phyloP scores from a whole-genome alignment of 2,797 vertebrate genomes.

The Catostomus latipinnis region DNA sequence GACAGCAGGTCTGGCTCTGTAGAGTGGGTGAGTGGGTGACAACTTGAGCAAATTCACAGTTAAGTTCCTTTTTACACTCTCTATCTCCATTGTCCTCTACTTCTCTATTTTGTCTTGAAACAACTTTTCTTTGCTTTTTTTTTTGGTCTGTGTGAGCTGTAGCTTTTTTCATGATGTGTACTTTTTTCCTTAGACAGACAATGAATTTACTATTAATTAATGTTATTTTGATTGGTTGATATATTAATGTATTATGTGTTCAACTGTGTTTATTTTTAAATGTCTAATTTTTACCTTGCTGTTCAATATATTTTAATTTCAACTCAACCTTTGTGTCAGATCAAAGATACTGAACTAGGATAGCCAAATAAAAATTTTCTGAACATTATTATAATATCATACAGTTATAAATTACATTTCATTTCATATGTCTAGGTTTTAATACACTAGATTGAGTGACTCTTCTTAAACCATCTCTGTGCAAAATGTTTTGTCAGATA shows the following conservation, averaged over 20 bases:
- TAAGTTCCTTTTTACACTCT: background rate
- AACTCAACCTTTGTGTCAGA: background rate
- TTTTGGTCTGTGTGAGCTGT: background rate
- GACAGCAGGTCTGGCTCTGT: conserved; percentile 17
- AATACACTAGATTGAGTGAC: background rate
- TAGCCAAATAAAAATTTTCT: conserved; percentile 16
- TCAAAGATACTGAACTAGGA: background rate
- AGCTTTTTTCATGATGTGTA: background rate
- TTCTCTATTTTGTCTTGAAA: conserved; percentile 1
- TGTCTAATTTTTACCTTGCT: too few relatives aligned
- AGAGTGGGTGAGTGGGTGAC: conserved; percentile 5
- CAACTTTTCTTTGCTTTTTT: background rate
- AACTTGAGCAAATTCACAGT: conserved; percentile 9
- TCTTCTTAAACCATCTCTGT: background rate
- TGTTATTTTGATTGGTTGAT: too few relatives aligned
- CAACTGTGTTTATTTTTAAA: too few relatives aligned
- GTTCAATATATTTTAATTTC: background rate
- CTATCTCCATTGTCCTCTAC: background rate
- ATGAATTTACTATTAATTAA: too few relatives aligned
- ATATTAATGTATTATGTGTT: too few relatives aligned
- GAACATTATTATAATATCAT: background rate
- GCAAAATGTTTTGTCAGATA: too few relatives aligned
- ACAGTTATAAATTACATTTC: conserved; percentile 1
- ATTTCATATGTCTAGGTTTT: conserved; percentile 13
- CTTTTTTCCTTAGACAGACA: too few relatives aligned